A percentile compares a stretch with the other conserved stretches of the same genome.
Evolutionary conservation across 2,113 vertebrate genomes (phyloP).

Genomic region (Eretmochelys imbricata): DNA sequence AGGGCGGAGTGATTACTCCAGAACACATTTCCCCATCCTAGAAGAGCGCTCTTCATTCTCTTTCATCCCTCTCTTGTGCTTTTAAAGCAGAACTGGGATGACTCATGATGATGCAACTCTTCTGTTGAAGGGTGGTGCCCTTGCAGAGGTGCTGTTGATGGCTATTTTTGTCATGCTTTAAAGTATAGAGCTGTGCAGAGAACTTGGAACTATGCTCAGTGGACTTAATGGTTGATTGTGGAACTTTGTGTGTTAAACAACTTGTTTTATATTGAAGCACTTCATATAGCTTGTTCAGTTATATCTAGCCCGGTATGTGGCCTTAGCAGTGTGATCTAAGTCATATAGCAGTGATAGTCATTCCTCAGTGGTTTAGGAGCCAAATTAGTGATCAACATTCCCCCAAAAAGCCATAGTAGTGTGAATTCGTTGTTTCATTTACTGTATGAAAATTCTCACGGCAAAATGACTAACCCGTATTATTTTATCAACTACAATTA

Average conservation of each 20-base stretch:
- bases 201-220: neutral
- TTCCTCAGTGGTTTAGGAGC: too few relatives aligned
- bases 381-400: too few relatives aligned
- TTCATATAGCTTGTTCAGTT: neutral
- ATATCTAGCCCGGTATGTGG: neutral
- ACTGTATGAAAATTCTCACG: too few relatives aligned
- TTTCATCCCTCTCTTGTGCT: neutral
- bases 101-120: neutral
- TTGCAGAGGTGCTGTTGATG: neutral
- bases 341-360: neutral
- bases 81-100: neutral
- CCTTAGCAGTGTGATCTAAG: neutral
- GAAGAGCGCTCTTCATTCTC: neutral
- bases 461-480: too few relatives aligned
- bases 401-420: too few relatives aligned
- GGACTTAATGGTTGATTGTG: neutral
- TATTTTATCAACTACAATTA: too few relatives aligned
- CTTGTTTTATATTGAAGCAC: neutral
- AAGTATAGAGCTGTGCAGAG: neutral
- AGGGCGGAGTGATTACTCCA: neutral
- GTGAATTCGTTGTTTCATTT: too few relatives aligned
- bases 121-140: neutral
- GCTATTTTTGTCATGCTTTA: neutral
- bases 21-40: neutral
- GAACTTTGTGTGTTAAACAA: neutral